A percentile compares a stretch with the other conserved stretches of the same genome.
These are phyloP conservation scores for Paedocypris sp. DNA, from an alignment of 2,113 vertebrate species.

Conservation along the genomic window DNA sequence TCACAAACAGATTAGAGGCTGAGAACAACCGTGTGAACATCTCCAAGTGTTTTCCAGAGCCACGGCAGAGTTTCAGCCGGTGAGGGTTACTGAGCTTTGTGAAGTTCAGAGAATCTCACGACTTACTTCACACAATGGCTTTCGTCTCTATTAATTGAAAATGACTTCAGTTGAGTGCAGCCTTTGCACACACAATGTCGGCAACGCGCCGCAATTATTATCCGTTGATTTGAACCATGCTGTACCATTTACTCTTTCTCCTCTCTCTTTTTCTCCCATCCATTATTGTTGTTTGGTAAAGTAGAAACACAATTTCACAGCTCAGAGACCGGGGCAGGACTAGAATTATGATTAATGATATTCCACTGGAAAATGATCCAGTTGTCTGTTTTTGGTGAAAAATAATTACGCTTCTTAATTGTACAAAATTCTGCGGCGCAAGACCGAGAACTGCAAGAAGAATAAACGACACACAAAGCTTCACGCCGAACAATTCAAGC, in stretches of 20 bases:
- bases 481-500: background rate
- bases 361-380: slow-evolving; percentile 55
- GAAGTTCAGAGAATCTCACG: slow-evolving; percentile 19
- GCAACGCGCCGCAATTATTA: slow-evolving; percentile 44
- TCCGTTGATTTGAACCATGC: slow-evolving; percentile 43
- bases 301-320: slow-evolving; percentile 67
- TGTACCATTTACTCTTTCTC: slow-evolving; percentile 37
- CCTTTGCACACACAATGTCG: slow-evolving; percentile 43
- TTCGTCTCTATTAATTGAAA: slow-evolving; percentile 57
- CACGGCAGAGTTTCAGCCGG: background rate
- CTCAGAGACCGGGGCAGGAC: slow-evolving; percentile 54
- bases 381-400: slow-evolving; percentile 47
- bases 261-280: slow-evolving; percentile 41
- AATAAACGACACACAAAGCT: background rate
- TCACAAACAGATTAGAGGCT: slow-evolving; percentile 9
- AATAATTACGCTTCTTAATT: slow-evolving; percentile 75
- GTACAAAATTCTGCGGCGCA: slow-evolving; percentile 57
- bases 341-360: slow-evolving; percentile 61
- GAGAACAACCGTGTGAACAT: background rate
- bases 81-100: background rate
- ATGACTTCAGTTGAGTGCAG: slow-evolving; percentile 43
- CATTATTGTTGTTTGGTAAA: slow-evolving; percentile 64
- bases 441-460: slow-evolving; percentile 48
- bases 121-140: slow-evolving; percentile 49
- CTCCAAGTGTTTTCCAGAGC: background rate